Evolutionary conservation across 2,113 vertebrate species (phyloP).

Genomic region (Ageneiosus marmoratus): DNA sequence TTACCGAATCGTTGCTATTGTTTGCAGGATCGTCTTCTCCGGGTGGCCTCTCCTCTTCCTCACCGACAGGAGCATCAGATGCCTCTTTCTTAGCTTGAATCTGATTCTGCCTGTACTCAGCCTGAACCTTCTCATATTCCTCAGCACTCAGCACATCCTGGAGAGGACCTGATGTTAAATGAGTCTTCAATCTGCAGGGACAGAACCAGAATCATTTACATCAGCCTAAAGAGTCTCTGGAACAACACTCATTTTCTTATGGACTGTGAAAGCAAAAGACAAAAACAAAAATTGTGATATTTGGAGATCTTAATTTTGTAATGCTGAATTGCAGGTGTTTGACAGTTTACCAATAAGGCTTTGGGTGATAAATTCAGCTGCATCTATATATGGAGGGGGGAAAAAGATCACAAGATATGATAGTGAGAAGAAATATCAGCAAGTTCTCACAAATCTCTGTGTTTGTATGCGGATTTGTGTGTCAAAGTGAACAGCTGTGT

Average conservation of each 20-base stretch:
- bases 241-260: constrained; percentile 32
- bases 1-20: constrained; percentile 63
- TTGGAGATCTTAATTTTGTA: constrained; percentile 53
- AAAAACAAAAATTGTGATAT: constrained; percentile 49
- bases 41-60: constrained; percentile 65
- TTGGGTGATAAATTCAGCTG: constrained; percentile 58
- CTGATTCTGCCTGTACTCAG: constrained; percentile 68
- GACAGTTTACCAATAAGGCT: constrained; percentile 59
- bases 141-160: constrained; percentile 71
- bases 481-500: constrained; percentile 44
- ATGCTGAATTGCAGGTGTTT: constrained; percentile 54
- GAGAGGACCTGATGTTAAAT: constrained; percentile 69
- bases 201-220: constrained; percentile 10
- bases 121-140: constrained; percentile 74
- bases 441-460: constrained; percentile 53
- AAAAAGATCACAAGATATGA: constrained; percentile 53
- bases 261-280: constrained; percentile 48
- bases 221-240: background rate
- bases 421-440: constrained; percentile 52
- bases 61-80: constrained; percentile 68
- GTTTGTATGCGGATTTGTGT: constrained; percentile 41
- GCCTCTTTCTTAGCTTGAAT: constrained; percentile 63
- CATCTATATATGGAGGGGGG: constrained; percentile 56
- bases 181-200: constrained; percentile 75
- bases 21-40: constrained; percentile 74